Base-by-base conservation (phyloP, 2,888 invertebrate species). In the Serripes groenlandicus region DNA sequence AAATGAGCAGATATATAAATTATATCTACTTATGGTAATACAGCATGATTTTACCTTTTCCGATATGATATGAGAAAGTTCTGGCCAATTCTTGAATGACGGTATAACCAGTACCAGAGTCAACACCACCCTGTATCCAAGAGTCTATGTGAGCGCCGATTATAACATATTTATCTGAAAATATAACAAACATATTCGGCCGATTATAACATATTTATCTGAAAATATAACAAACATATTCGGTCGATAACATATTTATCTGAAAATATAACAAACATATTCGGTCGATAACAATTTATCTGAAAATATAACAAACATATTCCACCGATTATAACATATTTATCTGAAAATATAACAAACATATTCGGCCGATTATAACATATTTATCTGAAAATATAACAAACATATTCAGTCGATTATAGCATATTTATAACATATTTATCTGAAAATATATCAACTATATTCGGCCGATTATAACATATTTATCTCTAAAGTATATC, bases 131-230 rank as follows among this genome's bases (percentile, higher is more conserved):
- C 56, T 89, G 87, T 15, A 91, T 91, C 92, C 92, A 92, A 0
- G 92, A 91, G 81, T 93, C 92, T 23, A 91, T 89, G 78, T 93
- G 93, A 30, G 92, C 90, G 4, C 93, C 93, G 54, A 93, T 82
- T 35, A 93, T 91, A 2, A 93, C 86, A 70, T 91, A 92, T 70
- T 91, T 90, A 88, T 94, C 94, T 91, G 89, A 88, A 90, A 75
- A 69, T 34, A 62, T 15, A 4, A 42, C 76, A 66, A 49, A 15
- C 7, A 15, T 11, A 49, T 49, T 49, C 2, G 21, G 21, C 49
- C 3, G 2, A 3, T 49, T 5, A 49, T 21, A 42, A 49, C 49
- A 49, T 21, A 3, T 2, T 49, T 49, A n/a, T 5, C 42, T 5
- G 49, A 49, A n/a, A n/a, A n/a, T n/a, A n/a, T n/a, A n/a, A n/a